Evolutionary conservation across 2,113 vertebrate genomes (phyloP).

Genomic region (Thinocorus orbignyianus): DNA sequence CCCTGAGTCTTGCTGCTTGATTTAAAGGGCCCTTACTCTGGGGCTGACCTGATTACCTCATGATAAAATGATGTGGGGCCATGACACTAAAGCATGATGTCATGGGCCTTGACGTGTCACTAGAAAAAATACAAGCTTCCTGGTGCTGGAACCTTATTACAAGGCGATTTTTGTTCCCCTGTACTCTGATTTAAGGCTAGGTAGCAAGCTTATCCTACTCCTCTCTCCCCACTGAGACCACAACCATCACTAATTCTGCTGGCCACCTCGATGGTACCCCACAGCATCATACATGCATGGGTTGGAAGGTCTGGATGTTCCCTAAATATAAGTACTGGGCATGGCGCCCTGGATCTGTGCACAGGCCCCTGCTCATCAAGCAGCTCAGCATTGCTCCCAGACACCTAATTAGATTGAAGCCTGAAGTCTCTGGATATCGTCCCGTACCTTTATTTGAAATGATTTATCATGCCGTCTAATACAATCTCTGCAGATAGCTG

Average conservation of each 20-base stretch:
- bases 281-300: background rate
- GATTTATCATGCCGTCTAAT: constrained; percentile 51
- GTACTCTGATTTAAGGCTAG: background rate
- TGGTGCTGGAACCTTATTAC: constrained; percentile 17
- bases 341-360: background rate
- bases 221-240: background rate
- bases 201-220: background rate
- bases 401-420: constrained; percentile 32
- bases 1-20: background rate
- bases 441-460: constrained; percentile 44
- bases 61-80: constrained; percentile 48
- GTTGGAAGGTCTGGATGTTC: background rate
- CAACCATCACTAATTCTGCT: background rate
- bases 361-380: background rate
- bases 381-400: background rate
- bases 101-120: constrained; percentile 36
- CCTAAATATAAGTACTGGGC: background rate
- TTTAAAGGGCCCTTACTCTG: constrained; percentile 8
- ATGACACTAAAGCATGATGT: constrained; percentile 35
- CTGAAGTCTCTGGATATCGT: constrained; percentile 50
- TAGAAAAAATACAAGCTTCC: constrained; percentile 55
- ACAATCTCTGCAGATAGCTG: background rate
- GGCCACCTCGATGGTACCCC: background rate
- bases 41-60: constrained; percentile 61
- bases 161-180: constrained; percentile 36